phyloP scores from a whole-genome alignment of 1,140 invertebrate genomes.

The Calephelis virginiensis region DNA sequence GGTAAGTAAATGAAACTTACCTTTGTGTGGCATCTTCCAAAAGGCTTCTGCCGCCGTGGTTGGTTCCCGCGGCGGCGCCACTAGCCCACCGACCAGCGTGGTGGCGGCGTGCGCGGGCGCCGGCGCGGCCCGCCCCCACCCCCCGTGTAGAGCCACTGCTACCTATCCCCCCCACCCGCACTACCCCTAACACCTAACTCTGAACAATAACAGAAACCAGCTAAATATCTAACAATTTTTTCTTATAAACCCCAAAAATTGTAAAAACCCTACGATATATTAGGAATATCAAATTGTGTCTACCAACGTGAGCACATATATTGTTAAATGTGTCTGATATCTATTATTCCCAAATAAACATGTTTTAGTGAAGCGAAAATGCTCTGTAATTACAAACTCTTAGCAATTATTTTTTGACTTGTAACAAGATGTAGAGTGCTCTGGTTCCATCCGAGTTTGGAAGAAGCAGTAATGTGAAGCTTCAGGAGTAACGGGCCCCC shows the following conservation, averaged over 20 bases:
- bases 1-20: slow-evolving; percentile 47
- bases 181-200: slow-evolving; percentile 7
- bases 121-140: slow-evolving; percentile 67
- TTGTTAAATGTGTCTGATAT: no score
- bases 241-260: no score
- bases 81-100: slow-evolving; percentile 77
- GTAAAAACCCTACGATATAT: no score
- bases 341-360: no score
- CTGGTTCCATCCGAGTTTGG: no score
- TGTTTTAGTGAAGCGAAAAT: not conserved
- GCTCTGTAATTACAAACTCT: no score
- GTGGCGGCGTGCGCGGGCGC: slow-evolving; percentile 79
- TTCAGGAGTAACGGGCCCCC: not conserved
- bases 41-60: slow-evolving; percentile 82
- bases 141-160: slow-evolving; percentile 67
- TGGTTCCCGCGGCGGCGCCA: slow-evolving; percentile 78
- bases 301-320: no score
- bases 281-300: no score
- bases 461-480: not conserved
- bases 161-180: slow-evolving; percentile 27
- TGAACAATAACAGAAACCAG: slow-evolving; percentile 9
- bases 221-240: no score
- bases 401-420: no score
- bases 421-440: no score
- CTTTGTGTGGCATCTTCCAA: slow-evolving; percentile 86